Conservation (phyloP, 2,797 vertebrate species). For the Merluccius polli region DNA sequence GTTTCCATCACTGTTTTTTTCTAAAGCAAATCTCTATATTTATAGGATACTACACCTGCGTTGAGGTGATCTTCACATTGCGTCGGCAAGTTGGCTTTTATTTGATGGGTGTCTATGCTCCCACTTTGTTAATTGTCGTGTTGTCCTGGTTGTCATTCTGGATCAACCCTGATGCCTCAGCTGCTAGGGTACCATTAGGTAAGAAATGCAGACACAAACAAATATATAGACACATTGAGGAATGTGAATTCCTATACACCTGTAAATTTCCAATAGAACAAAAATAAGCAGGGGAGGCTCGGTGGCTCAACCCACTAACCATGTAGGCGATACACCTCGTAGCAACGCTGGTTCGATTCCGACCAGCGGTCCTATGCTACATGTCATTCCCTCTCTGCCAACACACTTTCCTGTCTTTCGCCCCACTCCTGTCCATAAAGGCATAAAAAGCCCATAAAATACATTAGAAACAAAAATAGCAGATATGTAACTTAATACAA, state of each 20-base stretch:
- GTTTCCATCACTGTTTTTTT: background rate
- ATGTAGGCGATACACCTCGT: too few species aligned
- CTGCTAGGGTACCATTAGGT: background rate
- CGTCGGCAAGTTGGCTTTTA: background rate
- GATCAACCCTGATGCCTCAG: background rate
- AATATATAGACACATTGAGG: too few species aligned
- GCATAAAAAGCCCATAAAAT: too few species aligned
- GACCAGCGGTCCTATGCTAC: too few species aligned
- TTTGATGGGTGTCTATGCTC: constrained; percentile 1
- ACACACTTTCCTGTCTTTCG: too few species aligned
- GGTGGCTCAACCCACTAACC: too few species aligned
- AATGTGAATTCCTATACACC: too few species aligned
- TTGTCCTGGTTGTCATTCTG: constrained; percentile 1
- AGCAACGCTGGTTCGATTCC: too few species aligned
- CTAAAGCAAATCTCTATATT: background rate
- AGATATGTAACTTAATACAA: background rate
- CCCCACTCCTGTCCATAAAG: too few species aligned
- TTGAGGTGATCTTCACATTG: constrained; percentile 1
- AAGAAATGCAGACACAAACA: background rate
- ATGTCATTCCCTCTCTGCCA: too few species aligned
- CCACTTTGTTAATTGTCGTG: background rate
- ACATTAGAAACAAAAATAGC: background rate
- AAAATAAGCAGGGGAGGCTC: too few species aligned
- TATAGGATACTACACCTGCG: background rate
- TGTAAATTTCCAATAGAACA: background rate